A percentile compares a stretch with the other conserved stretches of the same genome.
Conservation (phyloP, 2,888 invertebrate species). For the Muscina levida region DNA sequence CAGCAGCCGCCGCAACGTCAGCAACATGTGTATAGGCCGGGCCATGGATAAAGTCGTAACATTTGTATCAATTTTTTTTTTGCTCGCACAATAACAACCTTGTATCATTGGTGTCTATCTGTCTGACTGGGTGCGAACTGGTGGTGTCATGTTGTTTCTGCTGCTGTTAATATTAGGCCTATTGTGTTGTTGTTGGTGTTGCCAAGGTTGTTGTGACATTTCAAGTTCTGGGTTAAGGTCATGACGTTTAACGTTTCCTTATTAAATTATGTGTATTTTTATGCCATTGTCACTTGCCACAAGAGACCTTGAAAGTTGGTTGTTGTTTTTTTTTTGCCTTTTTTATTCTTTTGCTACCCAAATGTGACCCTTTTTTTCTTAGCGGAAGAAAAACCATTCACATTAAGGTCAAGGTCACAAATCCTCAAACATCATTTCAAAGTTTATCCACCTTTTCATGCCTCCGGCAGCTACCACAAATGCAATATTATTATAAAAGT, state of each 20-base stretch:
- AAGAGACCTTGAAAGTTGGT: neutral
- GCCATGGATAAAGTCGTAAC: slow-evolving; percentile 15
- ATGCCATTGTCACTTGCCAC: neutral
- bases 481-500: slow-evolving; percentile 21
- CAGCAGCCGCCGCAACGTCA: slow-evolving; percentile 7
- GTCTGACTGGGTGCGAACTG: neutral
- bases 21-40: slow-evolving; percentile 29
- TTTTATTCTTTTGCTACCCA: slow-evolving; percentile 10
- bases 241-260: slow-evolving; percentile 49
- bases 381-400: neutral
- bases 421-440: slow-evolving; percentile 19
- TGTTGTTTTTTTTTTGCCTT: slow-evolving; percentile 40
- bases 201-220: slow-evolving; percentile 56
- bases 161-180: neutral
- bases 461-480: neutral
- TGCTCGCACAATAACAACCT: slow-evolving; percentile 7
- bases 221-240: slow-evolving; percentile 63
- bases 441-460: slow-evolving; percentile 21
- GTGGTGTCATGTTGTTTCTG: neutral
- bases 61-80: slow-evolving; percentile 47
- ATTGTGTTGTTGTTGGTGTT: slow-evolving; percentile 15
- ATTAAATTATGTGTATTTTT: slow-evolving; percentile 24
- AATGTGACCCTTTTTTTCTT: slow-evolving; percentile 17
- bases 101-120: slow-evolving; percentile 14
- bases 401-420: slow-evolving; percentile 57